These are phyloP conservation scores for Platyrinchus mystaceus DNA, from an alignment of 2,797 vertebrate genomes.

Conservation along the genomic window DNA sequence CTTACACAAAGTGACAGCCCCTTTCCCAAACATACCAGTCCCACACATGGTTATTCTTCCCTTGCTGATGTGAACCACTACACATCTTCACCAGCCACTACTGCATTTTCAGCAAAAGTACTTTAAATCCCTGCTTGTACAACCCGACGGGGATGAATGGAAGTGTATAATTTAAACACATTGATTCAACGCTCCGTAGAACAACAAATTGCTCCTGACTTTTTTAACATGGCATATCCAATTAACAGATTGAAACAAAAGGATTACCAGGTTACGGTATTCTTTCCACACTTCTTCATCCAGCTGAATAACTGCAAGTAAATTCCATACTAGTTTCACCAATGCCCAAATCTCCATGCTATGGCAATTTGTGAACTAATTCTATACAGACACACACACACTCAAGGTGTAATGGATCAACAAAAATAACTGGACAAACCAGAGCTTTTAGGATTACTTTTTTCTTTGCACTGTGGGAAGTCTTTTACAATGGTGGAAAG, in stretches of 20 bases:
- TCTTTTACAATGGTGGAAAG: neutral
- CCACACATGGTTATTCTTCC: fast-evolving
- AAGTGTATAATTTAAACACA: neutral
- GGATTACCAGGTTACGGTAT: neutral
- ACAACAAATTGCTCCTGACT: neutral
- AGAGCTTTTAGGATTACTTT: neutral
- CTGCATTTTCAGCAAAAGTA: neutral
- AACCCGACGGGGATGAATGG: neutral
- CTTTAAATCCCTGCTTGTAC: neutral
- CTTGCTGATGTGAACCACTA: neutral
- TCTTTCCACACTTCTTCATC: neutral
- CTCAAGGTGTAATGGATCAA: neutral
- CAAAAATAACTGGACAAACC: neutral
- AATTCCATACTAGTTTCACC: neutral
- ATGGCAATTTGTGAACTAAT: neutral
- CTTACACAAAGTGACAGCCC: neutral
- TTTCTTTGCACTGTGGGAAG: neutral
- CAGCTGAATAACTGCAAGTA: neutral
- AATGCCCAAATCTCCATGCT: neutral
- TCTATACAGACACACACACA: neutral
- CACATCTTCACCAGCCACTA: neutral
- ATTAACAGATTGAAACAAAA: neutral
- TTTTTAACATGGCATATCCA: neutral
- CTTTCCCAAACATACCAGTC: neutral
- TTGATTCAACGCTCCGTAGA: fast-evolving